phyloP scores from a whole-genome alignment of 2,797 vertebrate species.

The Etheostoma nigrum region DNA sequence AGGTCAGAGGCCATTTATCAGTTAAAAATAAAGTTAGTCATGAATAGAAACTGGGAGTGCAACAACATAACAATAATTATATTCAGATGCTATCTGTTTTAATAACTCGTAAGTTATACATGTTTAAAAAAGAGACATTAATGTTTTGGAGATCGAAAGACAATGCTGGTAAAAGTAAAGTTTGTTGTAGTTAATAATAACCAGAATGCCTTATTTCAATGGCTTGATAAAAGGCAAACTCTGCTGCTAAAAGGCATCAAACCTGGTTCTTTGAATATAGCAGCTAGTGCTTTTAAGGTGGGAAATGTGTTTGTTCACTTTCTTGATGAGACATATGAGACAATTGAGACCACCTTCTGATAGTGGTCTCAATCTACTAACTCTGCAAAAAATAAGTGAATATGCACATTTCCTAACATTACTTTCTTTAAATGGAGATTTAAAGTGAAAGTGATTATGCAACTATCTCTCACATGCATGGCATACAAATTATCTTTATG shows the following conservation, averaged over 20 bases:
- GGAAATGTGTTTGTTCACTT: not conserved
- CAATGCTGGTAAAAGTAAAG: not conserved
- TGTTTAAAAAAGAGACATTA: not conserved
- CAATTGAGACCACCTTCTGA: not conserved
- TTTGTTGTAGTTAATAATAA: not conserved
- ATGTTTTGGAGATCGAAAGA: conserved; percentile 4
- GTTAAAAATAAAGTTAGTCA: not conserved
- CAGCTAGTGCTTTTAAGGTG: not conserved
- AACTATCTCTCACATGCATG: not conserved
- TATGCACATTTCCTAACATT: not conserved
- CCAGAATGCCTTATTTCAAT: not conserved
- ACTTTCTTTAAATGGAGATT: not conserved
- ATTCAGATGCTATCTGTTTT: too few relatives aligned
- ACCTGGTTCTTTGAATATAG: not conserved
- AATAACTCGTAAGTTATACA: too few relatives aligned
- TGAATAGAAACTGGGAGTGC: not conserved
- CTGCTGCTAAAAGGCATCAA: not conserved
- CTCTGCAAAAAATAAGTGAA: not conserved
- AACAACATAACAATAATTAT: not conserved
- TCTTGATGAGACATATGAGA: too few relatives aligned
- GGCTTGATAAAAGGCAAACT: not conserved
- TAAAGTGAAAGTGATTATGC: not conserved
- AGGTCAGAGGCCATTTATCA: conserved; percentile 28
- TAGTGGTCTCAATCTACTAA: not conserved
- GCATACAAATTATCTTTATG: not conserved